Evolutionary conservation across 2,797 vertebrate species (phyloP).

Genomic region (Tachyglossus aculeatus): DNA sequence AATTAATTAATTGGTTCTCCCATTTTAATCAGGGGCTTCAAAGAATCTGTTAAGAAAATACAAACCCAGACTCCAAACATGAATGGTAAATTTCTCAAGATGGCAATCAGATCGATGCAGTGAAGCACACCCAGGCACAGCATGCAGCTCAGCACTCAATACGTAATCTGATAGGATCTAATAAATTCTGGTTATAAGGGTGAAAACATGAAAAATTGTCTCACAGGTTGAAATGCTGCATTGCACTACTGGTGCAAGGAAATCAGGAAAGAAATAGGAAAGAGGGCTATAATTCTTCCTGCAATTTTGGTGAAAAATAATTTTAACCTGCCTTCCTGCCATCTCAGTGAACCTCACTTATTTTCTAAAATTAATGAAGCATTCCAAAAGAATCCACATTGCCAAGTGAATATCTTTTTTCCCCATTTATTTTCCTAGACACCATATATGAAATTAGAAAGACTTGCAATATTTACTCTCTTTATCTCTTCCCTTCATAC

Average conservation of each 20-base stretch:
- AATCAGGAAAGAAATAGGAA: background rate
- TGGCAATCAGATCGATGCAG: conserved; percentile 31
- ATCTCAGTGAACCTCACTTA: background rate
- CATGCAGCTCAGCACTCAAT: conserved; percentile 8
- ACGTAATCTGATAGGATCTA: background rate
- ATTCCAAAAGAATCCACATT: background rate
- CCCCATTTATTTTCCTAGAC: background rate
- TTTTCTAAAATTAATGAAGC: background rate
- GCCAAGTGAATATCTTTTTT: conserved; percentile 3
- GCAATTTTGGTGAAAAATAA: background rate
- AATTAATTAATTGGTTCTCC: conserved; percentile 35
- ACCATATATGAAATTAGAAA: background rate
- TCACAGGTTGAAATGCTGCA: conserved; percentile 7
- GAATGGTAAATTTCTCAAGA: conserved; percentile 25
- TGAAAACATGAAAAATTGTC: conserved; percentile 19
- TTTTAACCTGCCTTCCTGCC: background rate
- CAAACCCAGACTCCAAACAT: background rate
- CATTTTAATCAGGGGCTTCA: conserved; percentile 18
- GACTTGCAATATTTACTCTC: background rate
- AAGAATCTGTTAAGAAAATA: conserved; percentile 19
- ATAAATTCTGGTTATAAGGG: conserved; percentile 28
- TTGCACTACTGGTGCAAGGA: fast-evolving
- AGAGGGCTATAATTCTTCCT: background rate
- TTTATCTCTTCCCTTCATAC: background rate
- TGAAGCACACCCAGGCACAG: conserved; percentile 17